Percentiles rank a stretch among this genome's conserved stretches.
Evolutionary conservation across 2,797 vertebrate species (phyloP).

Genomic region (Miichthys miiuy): DNA sequence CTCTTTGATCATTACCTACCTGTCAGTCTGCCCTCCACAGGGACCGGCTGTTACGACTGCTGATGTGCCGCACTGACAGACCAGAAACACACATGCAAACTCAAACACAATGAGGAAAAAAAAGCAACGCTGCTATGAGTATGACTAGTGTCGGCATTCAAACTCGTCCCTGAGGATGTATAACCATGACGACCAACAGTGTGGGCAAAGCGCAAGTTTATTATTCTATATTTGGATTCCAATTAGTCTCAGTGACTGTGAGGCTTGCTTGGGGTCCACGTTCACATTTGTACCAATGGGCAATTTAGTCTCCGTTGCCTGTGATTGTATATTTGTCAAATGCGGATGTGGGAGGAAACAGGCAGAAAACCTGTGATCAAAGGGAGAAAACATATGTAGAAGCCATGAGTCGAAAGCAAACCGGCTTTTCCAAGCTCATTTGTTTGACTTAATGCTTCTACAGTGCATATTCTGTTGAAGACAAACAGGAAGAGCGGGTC

Average conservation of each 20-base stretch:
- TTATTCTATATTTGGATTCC: conserved; percentile 80
- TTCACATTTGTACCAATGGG: conserved; percentile 37
- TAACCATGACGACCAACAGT: conserved; percentile 77
- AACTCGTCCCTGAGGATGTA: conserved; percentile 70
- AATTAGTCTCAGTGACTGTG: conserved; percentile 73
- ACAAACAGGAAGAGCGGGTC: conserved; percentile 20
- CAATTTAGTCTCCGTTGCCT: conserved; percentile 49
- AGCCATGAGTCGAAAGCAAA: conserved; percentile 43
- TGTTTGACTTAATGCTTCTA: conserved; percentile 42
- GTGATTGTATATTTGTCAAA: conserved; percentile 53
- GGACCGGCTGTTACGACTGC: conserved; percentile 79
- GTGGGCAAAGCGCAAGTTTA: conserved; percentile 70
- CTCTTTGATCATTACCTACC: conserved; percentile 89
- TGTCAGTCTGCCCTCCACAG: conserved; percentile 83
- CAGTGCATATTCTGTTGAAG: not conserved
- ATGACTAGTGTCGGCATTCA: conserved; percentile 70
- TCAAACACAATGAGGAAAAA: conserved; percentile 57
- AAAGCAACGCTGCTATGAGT: conserved; percentile 45
- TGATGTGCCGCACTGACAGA: conserved; percentile 82
- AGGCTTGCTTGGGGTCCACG: conserved; percentile 52
- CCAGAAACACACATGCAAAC: conserved; percentile 76
- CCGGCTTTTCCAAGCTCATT: conserved; percentile 47
- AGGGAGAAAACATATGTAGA: conserved; percentile 29
- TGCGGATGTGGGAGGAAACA: conserved; percentile 50
- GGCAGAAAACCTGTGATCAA: conserved; percentile 52